phyloP scores from a whole-genome alignment of 2,888 invertebrate species.

The Drosophila algonquin region DNA sequence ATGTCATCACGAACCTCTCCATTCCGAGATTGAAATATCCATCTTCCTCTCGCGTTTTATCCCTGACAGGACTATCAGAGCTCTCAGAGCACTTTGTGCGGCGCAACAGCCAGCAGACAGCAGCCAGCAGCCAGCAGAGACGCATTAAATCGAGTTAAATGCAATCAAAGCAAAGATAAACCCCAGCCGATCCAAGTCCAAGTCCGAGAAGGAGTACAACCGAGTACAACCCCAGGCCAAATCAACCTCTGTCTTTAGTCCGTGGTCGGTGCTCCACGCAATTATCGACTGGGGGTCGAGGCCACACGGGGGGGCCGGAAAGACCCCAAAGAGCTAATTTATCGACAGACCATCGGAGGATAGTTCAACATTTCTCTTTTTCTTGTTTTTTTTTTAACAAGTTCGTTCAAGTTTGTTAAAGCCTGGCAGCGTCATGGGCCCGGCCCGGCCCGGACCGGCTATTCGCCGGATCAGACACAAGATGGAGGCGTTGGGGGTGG shows the following conservation, averaged over 20 bases:
- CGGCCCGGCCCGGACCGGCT: constrained; percentile 3
- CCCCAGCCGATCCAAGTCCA: not conserved
- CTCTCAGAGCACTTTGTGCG: not conserved
- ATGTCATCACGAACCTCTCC: constrained; percentile 9
- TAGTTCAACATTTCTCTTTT: constrained; percentile 7
- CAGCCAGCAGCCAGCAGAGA: not conserved
- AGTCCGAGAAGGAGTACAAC: not conserved
- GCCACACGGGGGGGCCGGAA: constrained; percentile 8
- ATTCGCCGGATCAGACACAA: constrained; percentile 12
- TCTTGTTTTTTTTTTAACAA: constrained; percentile 17
- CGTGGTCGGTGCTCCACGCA: constrained; percentile 26
- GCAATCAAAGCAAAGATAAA: constrained; percentile 40
- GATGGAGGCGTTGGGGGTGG: not conserved
- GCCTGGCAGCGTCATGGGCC: constrained; percentile 2
- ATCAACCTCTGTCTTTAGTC: not conserved
- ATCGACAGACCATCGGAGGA: constrained; percentile 25
- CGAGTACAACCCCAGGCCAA: not conserved
- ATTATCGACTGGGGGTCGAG: constrained; percentile 40
- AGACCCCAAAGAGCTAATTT: constrained; percentile 58
- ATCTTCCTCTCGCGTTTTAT: constrained; percentile 3
- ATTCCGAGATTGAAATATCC: constrained; percentile 13
- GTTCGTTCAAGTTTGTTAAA: constrained; percentile 42
- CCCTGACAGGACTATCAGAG: constrained; percentile 3
- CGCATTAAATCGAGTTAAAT: constrained; percentile 43
- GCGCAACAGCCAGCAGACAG: not conserved